These are phyloP conservation scores for Okapia johnstoni DNA, from an alignment of 2,113 vertebrate species.

Conservation along the genomic window DNA sequence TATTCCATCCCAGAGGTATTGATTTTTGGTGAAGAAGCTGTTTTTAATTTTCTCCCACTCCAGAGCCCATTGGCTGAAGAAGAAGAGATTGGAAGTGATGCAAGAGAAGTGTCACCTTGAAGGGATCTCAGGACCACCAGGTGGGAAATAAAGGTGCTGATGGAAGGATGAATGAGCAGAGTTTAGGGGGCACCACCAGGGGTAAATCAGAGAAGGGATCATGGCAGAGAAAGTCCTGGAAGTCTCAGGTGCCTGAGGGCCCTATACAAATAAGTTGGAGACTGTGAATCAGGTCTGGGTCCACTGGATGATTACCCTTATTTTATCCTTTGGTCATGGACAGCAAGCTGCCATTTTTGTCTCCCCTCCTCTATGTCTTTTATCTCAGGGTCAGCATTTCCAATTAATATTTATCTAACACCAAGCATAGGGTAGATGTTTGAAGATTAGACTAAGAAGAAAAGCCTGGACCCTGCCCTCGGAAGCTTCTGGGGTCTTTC, in stretches of 20 bases:
- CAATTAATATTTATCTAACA: slow-evolving; percentile 4
- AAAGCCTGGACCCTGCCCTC: background rate
- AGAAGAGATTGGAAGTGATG: background rate
- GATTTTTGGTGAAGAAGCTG: background rate
- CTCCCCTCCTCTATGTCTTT: background rate
- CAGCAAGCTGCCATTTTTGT: background rate
- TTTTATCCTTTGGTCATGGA: background rate
- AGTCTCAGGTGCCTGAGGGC: background rate
- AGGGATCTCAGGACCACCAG: background rate
- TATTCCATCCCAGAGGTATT: background rate
- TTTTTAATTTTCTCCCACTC: background rate
- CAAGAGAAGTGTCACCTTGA: background rate
- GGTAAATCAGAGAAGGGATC: background rate
- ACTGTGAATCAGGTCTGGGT: background rate
- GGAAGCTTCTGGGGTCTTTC: background rate
- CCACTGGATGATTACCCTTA: background rate
- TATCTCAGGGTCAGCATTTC: background rate
- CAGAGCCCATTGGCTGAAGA: background rate
- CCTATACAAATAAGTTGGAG: background rate
- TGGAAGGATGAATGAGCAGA: accelerated
- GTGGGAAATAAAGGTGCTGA: background rate
- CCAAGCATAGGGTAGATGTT: background rate
- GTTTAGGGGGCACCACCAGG: background rate
- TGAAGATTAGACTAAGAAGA: background rate
- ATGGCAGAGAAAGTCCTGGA: background rate